Conservation (phyloP, 23 tunicate genomes). For the Diplosoma virens region DNA sequence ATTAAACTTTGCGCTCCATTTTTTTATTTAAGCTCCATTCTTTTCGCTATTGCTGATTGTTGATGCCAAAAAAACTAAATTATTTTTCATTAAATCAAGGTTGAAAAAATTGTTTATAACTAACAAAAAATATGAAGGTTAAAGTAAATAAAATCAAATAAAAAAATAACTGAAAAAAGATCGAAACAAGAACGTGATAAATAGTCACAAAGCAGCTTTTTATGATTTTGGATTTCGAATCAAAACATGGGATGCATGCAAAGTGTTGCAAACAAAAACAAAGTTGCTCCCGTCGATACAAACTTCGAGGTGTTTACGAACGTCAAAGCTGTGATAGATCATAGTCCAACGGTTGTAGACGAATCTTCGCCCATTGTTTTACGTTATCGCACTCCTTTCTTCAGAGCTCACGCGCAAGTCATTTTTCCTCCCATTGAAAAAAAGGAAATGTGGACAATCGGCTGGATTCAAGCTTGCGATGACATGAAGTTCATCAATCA, state of each 20-base stretch:
- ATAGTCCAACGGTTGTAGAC: slow-evolving; percentile 75
- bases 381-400: slow-evolving; percentile 94
- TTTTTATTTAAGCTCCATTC: too few species aligned
- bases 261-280: slow-evolving; percentile 67
- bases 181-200: too few species aligned
- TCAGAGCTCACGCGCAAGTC: slow-evolving; percentile 89
- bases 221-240: too few species aligned
- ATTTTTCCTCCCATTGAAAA: slow-evolving; percentile 87
- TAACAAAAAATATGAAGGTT: too few species aligned
- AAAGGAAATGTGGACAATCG: slow-evolving; percentile 98
- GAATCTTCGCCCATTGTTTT: slow-evolving; percentile 88
- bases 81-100: too few species aligned
- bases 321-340: slow-evolving; percentile 78
- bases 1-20: too few species aligned
- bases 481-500: slow-evolving; percentile 95
- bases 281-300: slow-evolving; percentile 59
- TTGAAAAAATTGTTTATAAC: too few species aligned
- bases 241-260: slow-evolving; percentile 94
- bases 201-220: too few species aligned
- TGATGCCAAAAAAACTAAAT: too few species aligned
- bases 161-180: too few species aligned
- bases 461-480: slow-evolving; percentile 99
- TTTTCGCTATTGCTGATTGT: too few species aligned
- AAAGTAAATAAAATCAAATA: too few species aligned
- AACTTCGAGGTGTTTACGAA: slow-evolving; percentile 45